Conservation (phyloP, 2,113 vertebrate species). For the Lota lota region DNA sequence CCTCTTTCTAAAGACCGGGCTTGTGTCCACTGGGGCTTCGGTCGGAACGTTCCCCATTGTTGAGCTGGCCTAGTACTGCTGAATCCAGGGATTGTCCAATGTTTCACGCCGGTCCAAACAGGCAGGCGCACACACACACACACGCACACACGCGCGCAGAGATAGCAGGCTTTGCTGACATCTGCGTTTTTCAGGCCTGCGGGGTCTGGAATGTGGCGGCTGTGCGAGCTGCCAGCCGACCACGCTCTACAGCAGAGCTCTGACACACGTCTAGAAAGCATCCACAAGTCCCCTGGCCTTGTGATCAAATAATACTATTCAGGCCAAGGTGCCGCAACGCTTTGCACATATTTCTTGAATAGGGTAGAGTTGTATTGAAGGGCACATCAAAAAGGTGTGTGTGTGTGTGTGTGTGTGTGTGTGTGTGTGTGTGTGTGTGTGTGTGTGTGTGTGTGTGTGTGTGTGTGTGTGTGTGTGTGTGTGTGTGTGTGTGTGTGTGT, state of each 20-base stretch:
- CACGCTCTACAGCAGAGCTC: constrained; percentile 20
- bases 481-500: neutral
- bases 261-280: neutral
- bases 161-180: constrained; percentile 53
- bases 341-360: no score
- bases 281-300: neutral
- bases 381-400: neutral
- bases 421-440: no score
- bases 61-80: constrained; percentile 55
- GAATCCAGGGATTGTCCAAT: constrained; percentile 67
- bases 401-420: no score
- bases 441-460: no score
- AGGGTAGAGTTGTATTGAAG: no score
- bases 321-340: no score
- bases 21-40: constrained; percentile 37
- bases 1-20: constrained; percentile 35
- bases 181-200: constrained; percentile 41
- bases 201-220: constrained; percentile 58
- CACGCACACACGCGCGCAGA: no score
- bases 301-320: no score
- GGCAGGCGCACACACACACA: constrained; percentile 2
- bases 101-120: constrained; percentile 48
- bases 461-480: neutral
- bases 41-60: constrained; percentile 75
- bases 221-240: constrained; percentile 1